Conservation (phyloP, 2,113 vertebrate genomes). For the Laticauda laticaudata region DNA sequence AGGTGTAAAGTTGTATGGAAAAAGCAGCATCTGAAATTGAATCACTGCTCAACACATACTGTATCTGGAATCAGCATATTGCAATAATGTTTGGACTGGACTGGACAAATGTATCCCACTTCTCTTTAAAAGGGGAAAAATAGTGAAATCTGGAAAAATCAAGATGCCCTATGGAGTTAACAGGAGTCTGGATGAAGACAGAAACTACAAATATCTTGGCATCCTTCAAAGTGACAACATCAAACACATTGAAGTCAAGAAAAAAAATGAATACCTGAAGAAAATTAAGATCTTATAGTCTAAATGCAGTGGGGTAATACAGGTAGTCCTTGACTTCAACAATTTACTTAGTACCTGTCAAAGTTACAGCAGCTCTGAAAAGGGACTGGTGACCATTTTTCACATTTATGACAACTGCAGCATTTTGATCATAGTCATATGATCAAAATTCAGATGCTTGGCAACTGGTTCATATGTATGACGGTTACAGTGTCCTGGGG, state of each 20-base stretch:
- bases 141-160: neutral
- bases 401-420: too few species aligned
- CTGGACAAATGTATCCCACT: neutral
- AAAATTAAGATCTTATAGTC: neutral
- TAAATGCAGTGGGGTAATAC: neutral
- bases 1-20: neutral
- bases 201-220: neutral
- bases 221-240: neutral
- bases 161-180: neutral
- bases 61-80: neutral
- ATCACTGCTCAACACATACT: neutral
- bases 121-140: neutral
- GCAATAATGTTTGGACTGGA: neutral
- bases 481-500: too few species aligned
- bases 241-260: neutral
- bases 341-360: too few species aligned
- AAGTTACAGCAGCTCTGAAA: too few species aligned
- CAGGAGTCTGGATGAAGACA: neutral
- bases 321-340: too few species aligned
- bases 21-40: neutral
- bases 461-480: too few species aligned
- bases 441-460: too few species aligned
- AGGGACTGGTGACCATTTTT: too few species aligned
- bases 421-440: too few species aligned
- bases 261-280: neutral